These are phyloP conservation scores for Cistogaster globosa DNA, from an alignment of 2,888 invertebrate species.

Conservation along the genomic window DNA sequence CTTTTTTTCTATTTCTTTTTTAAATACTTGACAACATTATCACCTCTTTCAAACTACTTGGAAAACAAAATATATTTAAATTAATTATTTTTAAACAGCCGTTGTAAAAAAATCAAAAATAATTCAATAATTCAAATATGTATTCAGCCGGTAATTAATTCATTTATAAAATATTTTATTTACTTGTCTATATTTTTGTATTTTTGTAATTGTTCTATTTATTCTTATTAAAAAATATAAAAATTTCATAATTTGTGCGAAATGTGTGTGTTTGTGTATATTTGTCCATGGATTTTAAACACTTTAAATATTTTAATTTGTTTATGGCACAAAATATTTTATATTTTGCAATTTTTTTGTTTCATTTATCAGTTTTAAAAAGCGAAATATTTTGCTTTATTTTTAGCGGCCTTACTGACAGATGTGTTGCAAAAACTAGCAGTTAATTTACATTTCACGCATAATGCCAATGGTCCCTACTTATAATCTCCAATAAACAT, in stretches of 20 bases:
- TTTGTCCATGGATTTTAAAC: not conserved
- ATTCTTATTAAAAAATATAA: slow-evolving; percentile 8
- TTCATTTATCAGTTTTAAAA: slow-evolving; percentile 40
- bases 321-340: slow-evolving; percentile 8
- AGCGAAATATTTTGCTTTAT: not conserved
- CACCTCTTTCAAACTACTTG: slow-evolving; percentile 34
- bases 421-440: slow-evolving; percentile 16
- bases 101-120: slow-evolving; percentile 33
- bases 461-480: too few species aligned
- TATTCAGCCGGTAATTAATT: slow-evolving; percentile 81
- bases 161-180: slow-evolving; percentile 23
- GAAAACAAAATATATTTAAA: slow-evolving; percentile 28
- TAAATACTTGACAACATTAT: slow-evolving; percentile 62
- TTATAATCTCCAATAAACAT: not conserved
- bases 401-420: not conserved
- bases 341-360: slow-evolving; percentile 36
- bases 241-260: slow-evolving; percentile 32
- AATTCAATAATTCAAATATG: slow-evolving; percentile 72
- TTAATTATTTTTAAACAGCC: slow-evolving; percentile 42
- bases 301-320: slow-evolving; percentile 34
- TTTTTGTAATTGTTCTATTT: slow-evolving; percentile 28
- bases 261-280: slow-evolving; percentile 2
- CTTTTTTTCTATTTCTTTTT: slow-evolving; percentile 35
- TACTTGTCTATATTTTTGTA: slow-evolving; percentile 16
- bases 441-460: not conserved